Base-by-base conservation (phyloP, 30 jellyfish, hydroid and myxozoan genomes). In the Aurelia aurita complex sp. Pacific region DNA sequence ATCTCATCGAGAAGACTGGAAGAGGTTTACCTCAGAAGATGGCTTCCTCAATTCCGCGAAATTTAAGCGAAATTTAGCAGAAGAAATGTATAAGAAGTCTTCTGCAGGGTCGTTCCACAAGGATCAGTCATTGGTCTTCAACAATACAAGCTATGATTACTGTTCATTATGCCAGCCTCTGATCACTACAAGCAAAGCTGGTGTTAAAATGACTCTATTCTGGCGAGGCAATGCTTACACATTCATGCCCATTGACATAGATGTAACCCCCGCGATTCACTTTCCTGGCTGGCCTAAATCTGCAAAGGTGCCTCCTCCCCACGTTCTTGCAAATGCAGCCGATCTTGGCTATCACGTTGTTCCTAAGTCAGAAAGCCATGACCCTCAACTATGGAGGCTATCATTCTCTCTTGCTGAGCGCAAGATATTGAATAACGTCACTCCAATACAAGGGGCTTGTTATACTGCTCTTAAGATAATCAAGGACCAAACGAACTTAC, bases 341-440 rank as follows among this genome's bases (percentile, higher is more conserved):
- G 42, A 55, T 7, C 17, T 73, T 19, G 83, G 83, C 17, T 73
- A 73, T 18, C 83, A 73, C 70, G 83, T 73, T 12, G 57, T 73
- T 50, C 83, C 83, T 1, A 73, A 73, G 18, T 38, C 83, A 73
- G 69, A 73, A 23, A 73, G 69, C 42, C 29, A 52, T 4, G 83
- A 73, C 43, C 83, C 83, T 4, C 32, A 51, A 73, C 83, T 73
- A 40, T 83, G 92, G 92, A 53, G 92, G 66, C 14, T 83, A 36
- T 83, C 92, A 4, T 83, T 83, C 78, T 83, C 92, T 15, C 35
- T 69, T 34, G 92, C 92, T 2, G 92, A 83, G 79, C 66, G 57
- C 46, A 33, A n/a, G 19, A 79, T 83, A 16, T 57, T 83, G 17
- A 62, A 54, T 5, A 67, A 59, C 18, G 67, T 64, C 76, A 69